Base-by-base conservation (phyloP, 2,113 vertebrate genomes). In the Mesoclemmys tuberculata region DNA sequence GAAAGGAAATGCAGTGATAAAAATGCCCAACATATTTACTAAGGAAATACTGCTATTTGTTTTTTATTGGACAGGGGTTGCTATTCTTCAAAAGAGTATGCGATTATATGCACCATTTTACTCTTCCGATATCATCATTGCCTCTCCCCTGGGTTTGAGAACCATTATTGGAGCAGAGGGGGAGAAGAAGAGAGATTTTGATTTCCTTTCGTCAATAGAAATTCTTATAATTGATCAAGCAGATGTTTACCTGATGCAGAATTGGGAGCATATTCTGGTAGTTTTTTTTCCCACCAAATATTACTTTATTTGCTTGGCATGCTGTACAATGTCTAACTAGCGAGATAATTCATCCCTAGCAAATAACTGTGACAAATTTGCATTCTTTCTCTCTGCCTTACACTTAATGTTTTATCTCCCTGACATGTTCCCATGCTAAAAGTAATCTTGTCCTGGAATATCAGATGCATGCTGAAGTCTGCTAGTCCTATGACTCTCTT, bases 231-330 rank as follows among this genome's bases (percentile, higher is more conserved):
- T 99, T 84, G 99, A 99, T 94, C 99, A 99, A 96, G 98, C 98
- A 4, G 99, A 99, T n/a, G 96, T 99, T 80, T 99, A 99, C 94
- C 98, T 99, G 93, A 99, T 99, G 99, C 99, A 99, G 98, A 99
- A 99, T 89, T 99, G 99, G 99, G 99, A 99, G 75, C 99, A 99
- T 1, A 95, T 99, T 68, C 95, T 99, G 99, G 99, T 99, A 97
- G 94, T 98, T 84, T 89, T 88, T 79, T 41, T 1, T 0, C n/a
- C 11, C n/a, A 49, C 44, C 26, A 1, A 54, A 5, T 77, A 0
- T 82, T 86, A 19, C 77, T 90, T 92, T n/a, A 35, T 68, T 68
- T 68, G 8, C 41, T 61, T 64, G 29, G n/a, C 78, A 14, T 79
- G 46, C 18, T 55, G 11, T 55, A 2, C 9, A 56, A 16, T 89